Base-by-base conservation (phyloP, 1,140 invertebrate species). In the Paracyclopina nana region DNA sequence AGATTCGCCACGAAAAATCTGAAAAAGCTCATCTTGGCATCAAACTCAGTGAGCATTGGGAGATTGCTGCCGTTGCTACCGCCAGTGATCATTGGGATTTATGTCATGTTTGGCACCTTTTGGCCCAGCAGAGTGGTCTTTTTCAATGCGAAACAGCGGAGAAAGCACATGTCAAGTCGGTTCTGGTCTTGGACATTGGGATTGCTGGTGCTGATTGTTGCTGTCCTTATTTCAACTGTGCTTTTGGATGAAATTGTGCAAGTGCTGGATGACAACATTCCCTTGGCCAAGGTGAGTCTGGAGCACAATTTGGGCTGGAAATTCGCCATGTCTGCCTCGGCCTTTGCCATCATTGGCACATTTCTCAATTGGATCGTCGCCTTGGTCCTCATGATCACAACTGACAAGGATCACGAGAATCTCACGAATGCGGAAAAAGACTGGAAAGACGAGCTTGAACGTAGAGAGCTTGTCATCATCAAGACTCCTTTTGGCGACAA, bases 91-190 rank as follows among this genome's bases (percentile, higher is more conserved):
- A 16, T 41, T 12, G 50, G 50, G 8, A 52, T 52, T n/a, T 52
- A 52, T 45, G 40, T 52, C 14, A 4, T 52, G 2, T 52, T 52
- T 25, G 16, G 38, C 8, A 18, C 30, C 25, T 52, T 52, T 44
- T 52, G 50, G 50, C 50, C 50, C 1, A 20, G 43, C 43, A 52
- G 50, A 43, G 28, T 52, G 11, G 20, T 52, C 9, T 52, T 52
- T 25, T 52, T 52, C 25, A 24, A 34, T 8, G 30, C 30, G n/a
- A 40, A 44, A 20, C 50, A 52, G 40, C 31, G 50, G 18, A 42
- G 31, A 16, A 14, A 38, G 24, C 18, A 22, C n/a, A 52, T 52
- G 5, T 28, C 34, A 2, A 40, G 50, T 20, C 25, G 18, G 20
- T 30, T 52, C 40, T 20, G 28, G 12, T 4, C 34, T 2, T 50